phyloP scores from a whole-genome alignment of 2,888 invertebrate genomes.

The Sarcophaga caerulescens region DNA sequence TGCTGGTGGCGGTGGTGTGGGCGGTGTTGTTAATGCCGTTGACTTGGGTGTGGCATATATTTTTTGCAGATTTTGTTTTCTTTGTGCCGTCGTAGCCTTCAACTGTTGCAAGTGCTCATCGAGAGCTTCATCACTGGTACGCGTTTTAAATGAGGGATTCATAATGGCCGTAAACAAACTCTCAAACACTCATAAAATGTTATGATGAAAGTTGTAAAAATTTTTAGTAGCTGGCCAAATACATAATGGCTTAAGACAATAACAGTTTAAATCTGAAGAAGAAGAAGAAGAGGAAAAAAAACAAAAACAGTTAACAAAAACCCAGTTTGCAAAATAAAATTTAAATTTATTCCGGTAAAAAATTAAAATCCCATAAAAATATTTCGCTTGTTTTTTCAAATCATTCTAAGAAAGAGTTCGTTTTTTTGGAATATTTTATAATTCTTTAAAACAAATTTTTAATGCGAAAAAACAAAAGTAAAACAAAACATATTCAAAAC shows the following conservation, averaged over 20 bases:
- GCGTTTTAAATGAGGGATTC: constrained; percentile 71
- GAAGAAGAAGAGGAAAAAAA: background rate
- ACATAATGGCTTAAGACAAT: constrained; percentile 7
- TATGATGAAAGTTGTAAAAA: background rate
- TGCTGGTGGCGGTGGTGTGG: constrained; percentile 65
- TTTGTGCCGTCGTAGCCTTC: constrained; percentile 64
- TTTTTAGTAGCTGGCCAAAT: constrained; percentile 4
- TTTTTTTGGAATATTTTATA: background rate
- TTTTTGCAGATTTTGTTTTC: constrained; percentile 59
- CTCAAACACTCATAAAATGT: background rate
- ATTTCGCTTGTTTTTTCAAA: background rate
- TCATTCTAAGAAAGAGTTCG: background rate
- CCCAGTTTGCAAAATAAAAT: background rate
- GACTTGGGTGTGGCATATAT: constrained; percentile 38
- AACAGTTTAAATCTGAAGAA: constrained; percentile 38
- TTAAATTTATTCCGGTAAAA: background rate
- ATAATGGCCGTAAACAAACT: constrained; percentile 46
- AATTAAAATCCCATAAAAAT: background rate
- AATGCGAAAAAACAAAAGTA: background rate
- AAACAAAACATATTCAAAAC: background rate
- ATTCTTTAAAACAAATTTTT: constrained; percentile 19
- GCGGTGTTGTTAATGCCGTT: constrained; percentile 66
- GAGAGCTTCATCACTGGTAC: constrained; percentile 75
- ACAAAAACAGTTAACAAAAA: background rate
- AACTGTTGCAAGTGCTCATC: constrained; percentile 75